A percentile compares a stretch with the other conserved stretches of the same genome.
These are phyloP conservation scores for Acanthopagrus latus DNA, from an alignment of 2,797 vertebrate genomes.

Conservation along the genomic window DNA sequence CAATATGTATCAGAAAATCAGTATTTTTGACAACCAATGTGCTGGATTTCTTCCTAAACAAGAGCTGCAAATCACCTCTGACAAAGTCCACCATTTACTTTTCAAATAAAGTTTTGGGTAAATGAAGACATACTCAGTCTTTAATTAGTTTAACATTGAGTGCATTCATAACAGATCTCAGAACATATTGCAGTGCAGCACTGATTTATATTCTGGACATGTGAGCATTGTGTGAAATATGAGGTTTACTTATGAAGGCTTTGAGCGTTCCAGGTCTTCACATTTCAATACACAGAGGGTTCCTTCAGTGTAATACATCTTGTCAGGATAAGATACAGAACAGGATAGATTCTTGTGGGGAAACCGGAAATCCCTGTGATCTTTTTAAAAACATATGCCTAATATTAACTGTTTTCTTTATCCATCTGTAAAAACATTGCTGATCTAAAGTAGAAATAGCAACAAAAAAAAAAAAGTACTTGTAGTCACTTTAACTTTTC, in stretches of 20 bases:
- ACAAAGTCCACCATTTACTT: background rate
- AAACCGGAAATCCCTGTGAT: background rate
- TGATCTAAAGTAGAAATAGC: background rate
- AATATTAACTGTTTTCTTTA: conserved; percentile 8
- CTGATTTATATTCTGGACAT: background rate
- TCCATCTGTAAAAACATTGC: background rate
- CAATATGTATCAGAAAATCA: too few relatives aligned
- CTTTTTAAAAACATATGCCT: conserved; percentile 3
- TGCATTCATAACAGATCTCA: background rate
- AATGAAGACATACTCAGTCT: background rate
- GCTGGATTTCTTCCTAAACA: too few relatives aligned
- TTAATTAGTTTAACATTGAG: too few relatives aligned
- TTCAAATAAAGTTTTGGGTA: background rate
- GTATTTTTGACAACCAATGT: too few relatives aligned
- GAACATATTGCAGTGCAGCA: background rate
- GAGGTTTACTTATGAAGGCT: background rate
- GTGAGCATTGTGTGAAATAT: background rate
- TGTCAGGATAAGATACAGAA: conserved; percentile 18
- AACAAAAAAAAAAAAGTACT: background rate
- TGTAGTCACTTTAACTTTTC: conserved; percentile 19
- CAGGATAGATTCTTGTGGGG: conserved; percentile 3
- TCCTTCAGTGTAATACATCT: conserved; percentile 44
- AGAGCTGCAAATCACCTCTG: background rate
- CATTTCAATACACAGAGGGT: conserved; percentile 19
- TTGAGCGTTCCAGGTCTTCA: background rate